Base-by-base conservation (phyloP, 2,888 invertebrate species). In the Stramonita haemastoma region DNA sequence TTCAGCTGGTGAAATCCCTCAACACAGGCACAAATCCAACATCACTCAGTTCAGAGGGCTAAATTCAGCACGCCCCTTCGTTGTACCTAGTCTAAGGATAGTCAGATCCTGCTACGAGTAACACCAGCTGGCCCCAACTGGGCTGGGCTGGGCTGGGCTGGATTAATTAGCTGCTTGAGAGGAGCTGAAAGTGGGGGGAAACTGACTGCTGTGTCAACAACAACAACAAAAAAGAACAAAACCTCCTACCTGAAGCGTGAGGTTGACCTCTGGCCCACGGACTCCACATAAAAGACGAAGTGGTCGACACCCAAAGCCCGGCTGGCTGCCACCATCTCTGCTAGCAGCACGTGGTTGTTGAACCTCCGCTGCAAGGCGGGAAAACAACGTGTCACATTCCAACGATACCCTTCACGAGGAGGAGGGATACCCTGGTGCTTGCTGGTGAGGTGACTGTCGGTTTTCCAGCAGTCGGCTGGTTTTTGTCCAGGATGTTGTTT, bases 261-360 rank as follows among this genome's bases (percentile, higher is more conserved):
- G 36, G 29, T 32, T 60, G n/a, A 81, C 79, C 19, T 4, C 5
- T 17, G 79, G 0, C 87, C 87, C 26, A 60, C 81, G n/a, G 77
- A 77, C 19, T 79, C 70, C 57, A 87, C 87, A 46, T 87, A 87
- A 57, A 87, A 87, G 79, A 79, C 81, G 79, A 87, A 87, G 19
- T 34, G 57, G 19, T 87, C 79, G 2, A 87, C 87, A 1, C 87
- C 87, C 56, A 87, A 17, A 1, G 73, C 81, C 4, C 46, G n/a
- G 60, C 87, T 87, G 15, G 81, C 60, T n/a, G 87, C 87, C 57
- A 87, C 87, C 87, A 87, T 87, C 60, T 87, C 87, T 4, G 87
- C 81, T 34, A 87, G 29, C 5, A 79, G 29, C 22, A 81, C 60
- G 87, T 87, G 87, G n/a, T 81, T 15, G 34, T 87, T 34, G 81